These are phyloP conservation scores for Hormaphis cornu DNA, from an alignment of 1,140 invertebrate genomes.

Conservation along the genomic window DNA sequence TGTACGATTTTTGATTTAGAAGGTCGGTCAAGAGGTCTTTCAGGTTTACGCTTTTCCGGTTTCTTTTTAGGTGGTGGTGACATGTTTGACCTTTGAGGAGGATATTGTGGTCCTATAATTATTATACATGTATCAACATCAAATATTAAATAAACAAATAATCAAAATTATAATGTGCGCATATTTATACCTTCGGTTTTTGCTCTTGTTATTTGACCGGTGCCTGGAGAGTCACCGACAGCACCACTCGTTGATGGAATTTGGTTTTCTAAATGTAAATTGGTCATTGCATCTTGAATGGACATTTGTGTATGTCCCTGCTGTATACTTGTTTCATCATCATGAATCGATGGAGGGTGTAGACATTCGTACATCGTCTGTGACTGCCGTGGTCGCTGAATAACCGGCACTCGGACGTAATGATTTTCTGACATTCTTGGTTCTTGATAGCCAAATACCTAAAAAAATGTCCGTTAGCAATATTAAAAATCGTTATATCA, in stretches of 20 bases:
- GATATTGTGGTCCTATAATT: constrained; percentile 32
- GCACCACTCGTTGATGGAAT: constrained; percentile 19
- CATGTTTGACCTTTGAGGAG: constrained; percentile 41
- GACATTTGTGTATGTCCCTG: constrained; percentile 1
- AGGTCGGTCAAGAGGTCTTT: constrained; percentile 44
- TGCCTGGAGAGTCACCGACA: neutral
- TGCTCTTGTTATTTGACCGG: constrained; percentile 21
- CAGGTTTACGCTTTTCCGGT: constrained; percentile 36
- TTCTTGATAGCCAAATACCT: constrained; percentile 15
- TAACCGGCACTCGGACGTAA: constrained; percentile 4
- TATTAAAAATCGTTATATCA: neutral
- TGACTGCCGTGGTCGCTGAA: neutral
- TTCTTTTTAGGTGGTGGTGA: constrained; percentile 38
- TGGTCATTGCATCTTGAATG: constrained; percentile 21
- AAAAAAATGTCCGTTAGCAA: neutral
- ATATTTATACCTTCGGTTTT: constrained; percentile 17
- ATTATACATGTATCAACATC: neutral
- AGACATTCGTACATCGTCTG: constrained; percentile 9
- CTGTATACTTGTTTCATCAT: neutral
- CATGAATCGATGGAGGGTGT: constrained; percentile 7
- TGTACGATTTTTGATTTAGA: constrained; percentile 41
- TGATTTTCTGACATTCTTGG: constrained; percentile 10
- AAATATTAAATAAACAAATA: neutral
- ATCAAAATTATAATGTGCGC: neutral
- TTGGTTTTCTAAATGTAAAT: constrained; percentile 26